Evolutionary conservation across 2,888 invertebrate genomes (phyloP).

Genomic region (Euzophera pinguis): DNA sequence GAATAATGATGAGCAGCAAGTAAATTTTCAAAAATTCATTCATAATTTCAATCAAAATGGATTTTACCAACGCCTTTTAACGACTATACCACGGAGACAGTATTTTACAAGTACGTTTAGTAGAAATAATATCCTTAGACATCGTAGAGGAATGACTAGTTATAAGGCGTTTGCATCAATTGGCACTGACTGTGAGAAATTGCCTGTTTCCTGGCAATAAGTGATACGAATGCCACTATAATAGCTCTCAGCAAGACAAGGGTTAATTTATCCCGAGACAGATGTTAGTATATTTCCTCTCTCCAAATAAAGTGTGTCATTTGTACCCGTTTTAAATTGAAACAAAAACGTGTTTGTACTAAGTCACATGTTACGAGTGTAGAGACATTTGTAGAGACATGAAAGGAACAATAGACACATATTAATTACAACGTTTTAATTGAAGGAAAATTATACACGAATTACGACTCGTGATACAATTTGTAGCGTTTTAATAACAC

Average conservation of each 20-base stretch:
- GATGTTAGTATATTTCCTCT: slow-evolving; percentile 38
- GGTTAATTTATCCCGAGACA: slow-evolving; percentile 58
- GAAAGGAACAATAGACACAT: background rate
- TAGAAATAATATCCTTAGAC: too few relatives aligned
- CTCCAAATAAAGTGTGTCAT: slow-evolving; percentile 23
- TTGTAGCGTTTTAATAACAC: background rate
- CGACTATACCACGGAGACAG: too few relatives aligned
- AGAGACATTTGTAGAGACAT: background rate
- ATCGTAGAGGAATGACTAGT: too few relatives aligned
- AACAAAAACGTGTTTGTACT: background rate
- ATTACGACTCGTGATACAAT: background rate
- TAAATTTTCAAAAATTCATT: too few relatives aligned
- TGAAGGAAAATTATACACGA: background rate
- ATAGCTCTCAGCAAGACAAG: slow-evolving; percentile 51
- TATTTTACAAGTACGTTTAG: too few relatives aligned
- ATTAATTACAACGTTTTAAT: slow-evolving; percentile 7
- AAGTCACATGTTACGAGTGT: background rate
- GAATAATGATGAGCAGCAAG: too few relatives aligned
- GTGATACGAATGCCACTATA: slow-evolving; percentile 58
- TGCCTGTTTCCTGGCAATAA: slow-evolving; percentile 61
- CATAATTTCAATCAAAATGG: too few relatives aligned
- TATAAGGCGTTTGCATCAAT: slow-evolving; percentile 42
- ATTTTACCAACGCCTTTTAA: too few relatives aligned
- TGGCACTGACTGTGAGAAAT: slow-evolving; percentile 57
- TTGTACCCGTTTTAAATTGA: slow-evolving; percentile 24